These are phyloP conservation scores for Dicrurus megarhynchus DNA, from an alignment of 2,113 vertebrate species.

Conservation along the genomic window DNA sequence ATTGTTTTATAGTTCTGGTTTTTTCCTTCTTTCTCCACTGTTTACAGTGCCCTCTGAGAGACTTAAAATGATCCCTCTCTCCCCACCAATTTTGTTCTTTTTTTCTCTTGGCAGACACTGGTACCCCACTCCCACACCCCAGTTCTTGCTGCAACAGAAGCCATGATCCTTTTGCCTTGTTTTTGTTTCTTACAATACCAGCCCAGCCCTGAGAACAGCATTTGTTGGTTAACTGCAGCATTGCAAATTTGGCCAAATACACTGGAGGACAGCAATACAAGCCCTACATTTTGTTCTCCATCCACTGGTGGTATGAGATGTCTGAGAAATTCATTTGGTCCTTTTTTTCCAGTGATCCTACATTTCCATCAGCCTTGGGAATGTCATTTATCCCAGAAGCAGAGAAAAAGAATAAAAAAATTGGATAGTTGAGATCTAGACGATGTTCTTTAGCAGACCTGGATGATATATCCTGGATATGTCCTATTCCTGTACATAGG, in stretches of 20 bases:
- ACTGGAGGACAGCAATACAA: neutral
- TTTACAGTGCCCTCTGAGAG: conserved; percentile 59
- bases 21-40: conserved; percentile 38
- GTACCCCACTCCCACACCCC: conserved; percentile 25
- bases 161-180: conserved; percentile 31
- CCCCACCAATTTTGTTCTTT: conserved; percentile 42
- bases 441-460: neutral
- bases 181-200: conserved; percentile 39
- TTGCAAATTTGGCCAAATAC: neutral
- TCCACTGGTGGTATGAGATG: neutral
- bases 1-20: conserved; percentile 61
- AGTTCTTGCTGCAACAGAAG: conserved; percentile 49
- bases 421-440: neutral
- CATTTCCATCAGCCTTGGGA: neutral
- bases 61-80: conserved; percentile 41
- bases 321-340: neutral
- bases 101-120: conserved; percentile 42
- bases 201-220: neutral
- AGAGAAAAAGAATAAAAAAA: neutral
- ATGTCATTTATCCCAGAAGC: neutral
- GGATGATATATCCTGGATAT: neutral
- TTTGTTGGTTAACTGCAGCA: neutral
- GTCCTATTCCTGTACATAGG: neutral
- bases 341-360: neutral
- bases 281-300: neutral